phyloP scores from a whole-genome alignment of 2,888 invertebrate genomes.

The Homarus gammarus region DNA sequence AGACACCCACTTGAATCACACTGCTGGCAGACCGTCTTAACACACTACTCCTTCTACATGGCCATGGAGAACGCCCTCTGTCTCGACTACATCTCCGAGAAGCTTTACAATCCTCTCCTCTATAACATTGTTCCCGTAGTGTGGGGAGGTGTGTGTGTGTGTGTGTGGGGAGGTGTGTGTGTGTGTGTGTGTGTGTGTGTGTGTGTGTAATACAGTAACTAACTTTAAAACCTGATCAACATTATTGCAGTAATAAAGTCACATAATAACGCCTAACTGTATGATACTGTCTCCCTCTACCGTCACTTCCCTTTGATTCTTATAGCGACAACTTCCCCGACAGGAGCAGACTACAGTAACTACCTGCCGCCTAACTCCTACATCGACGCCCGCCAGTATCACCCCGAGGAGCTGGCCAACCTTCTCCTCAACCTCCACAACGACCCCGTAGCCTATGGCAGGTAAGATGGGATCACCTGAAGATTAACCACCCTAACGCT shows the following conservation, averaged over 20 bases:
- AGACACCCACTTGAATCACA: background rate
- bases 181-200: slow-evolving; percentile 18
- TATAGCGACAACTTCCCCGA: background rate
- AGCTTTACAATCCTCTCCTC: slow-evolving; percentile 38
- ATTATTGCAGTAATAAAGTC: too few species aligned
- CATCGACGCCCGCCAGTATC: slow-evolving; percentile 78
- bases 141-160: slow-evolving; percentile 76
- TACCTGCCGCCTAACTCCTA: slow-evolving; percentile 77
- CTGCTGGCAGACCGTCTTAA: slow-evolving; percentile 17
- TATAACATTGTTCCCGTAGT: slow-evolving; percentile 77
- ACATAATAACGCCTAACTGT: background rate
- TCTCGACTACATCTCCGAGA: slow-evolving; percentile 24
- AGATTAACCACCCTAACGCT: too few species aligned
- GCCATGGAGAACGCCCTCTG: slow-evolving; percentile 32
- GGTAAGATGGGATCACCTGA: background rate
- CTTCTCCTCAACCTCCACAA: background rate
- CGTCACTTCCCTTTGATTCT: background rate
- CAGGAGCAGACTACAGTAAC: slow-evolving; percentile 77
- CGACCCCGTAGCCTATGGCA: slow-evolving; percentile 15
- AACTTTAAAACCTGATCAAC: too few species aligned
- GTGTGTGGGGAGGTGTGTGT: background rate
- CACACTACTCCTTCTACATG: slow-evolving; percentile 35
- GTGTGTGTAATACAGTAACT: background rate
- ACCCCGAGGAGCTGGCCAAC: slow-evolving; percentile 77
- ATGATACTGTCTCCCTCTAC: background rate